Evolutionary conservation across 2,888 invertebrate species (phyloP).

Genomic region (Sabellastarte sp.): DNA sequence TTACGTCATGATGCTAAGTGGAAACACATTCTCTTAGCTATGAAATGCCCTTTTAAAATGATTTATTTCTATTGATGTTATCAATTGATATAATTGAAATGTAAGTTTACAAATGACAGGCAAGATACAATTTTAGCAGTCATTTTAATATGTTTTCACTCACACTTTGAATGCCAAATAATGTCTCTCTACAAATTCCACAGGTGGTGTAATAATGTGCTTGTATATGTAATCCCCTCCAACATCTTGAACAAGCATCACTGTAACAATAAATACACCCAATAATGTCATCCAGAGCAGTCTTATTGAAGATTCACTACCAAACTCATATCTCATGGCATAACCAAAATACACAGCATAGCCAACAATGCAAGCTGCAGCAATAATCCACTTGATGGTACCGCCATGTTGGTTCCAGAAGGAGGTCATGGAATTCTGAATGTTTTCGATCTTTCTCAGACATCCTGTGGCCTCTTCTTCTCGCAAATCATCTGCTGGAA

Average conservation of each 20-base stretch:
- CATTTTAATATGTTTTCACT: too few relatives aligned
- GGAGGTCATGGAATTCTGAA: constrained; percentile 2
- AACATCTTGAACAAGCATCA: constrained; percentile 7
- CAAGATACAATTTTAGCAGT: too few relatives aligned
- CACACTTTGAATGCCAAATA: constrained; percentile 2
- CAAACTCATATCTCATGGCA: constrained; percentile 33
- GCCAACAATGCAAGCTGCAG: constrained; percentile 5
- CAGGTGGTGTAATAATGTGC: constrained; percentile 1
- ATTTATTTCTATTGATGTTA: too few relatives aligned
- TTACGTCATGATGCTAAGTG: too few relatives aligned
- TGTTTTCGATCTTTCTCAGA: constrained; percentile 4
- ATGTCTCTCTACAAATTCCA: constrained; percentile 5
- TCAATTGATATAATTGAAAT: too few relatives aligned
- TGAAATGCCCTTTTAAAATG: too few relatives aligned
- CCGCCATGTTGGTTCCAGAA: constrained; percentile 9
- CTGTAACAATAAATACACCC: constrained; percentile 8
- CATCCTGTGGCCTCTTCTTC: too few relatives aligned
- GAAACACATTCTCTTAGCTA: too few relatives aligned
- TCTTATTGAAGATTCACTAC: constrained; percentile 15
- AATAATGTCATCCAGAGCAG: constrained; percentile 23
- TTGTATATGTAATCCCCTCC: constrained; percentile 8
- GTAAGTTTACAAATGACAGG: too few relatives aligned
- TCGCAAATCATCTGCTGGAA: too few relatives aligned
- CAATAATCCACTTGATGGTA: constrained; percentile 6
- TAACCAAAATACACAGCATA: constrained; percentile 46